phyloP scores from a whole-genome alignment of 2,797 vertebrate genomes.

The Triplophysa bombifrons region DNA sequence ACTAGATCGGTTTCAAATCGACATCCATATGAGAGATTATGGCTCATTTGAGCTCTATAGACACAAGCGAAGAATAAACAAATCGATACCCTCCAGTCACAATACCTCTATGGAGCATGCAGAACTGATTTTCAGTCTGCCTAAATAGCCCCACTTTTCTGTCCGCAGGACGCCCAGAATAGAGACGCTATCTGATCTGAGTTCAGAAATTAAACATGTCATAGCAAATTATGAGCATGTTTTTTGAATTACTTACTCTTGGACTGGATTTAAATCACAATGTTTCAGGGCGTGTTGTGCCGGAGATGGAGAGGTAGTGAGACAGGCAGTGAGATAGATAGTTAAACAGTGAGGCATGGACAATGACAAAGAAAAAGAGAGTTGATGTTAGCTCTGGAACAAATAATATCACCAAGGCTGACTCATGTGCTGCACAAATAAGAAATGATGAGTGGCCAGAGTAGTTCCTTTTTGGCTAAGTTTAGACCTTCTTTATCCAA shows the following conservation, averaged over 20 bases:
- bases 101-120: constrained; percentile 66
- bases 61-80: constrained; percentile 68
- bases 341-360: constrained; percentile 25
- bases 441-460: constrained; percentile 79
- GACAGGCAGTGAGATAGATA: constrained; percentile 26
- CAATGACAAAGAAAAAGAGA: constrained; percentile 48
- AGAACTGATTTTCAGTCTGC: constrained; percentile 65
- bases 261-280: constrained; percentile 39
- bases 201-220: constrained; percentile 85
- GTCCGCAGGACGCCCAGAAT: constrained; percentile 65
- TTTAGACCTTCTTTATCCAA: constrained; percentile 62
- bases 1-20: constrained; percentile 39
- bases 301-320: neutral
- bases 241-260: constrained; percentile 77
- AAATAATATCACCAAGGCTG: constrained; percentile 81
- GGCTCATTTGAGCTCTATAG: constrained; percentile 61
- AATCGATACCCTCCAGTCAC: constrained; percentile 67
- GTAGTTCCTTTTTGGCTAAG: constrained; percentile 77
- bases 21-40: constrained; percentile 52
- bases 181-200: constrained; percentile 81
- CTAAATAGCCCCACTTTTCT: constrained; percentile 65
- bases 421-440: constrained; percentile 80
- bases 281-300: constrained; percentile 39
- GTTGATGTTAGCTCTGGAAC: constrained; percentile 80
- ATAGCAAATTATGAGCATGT: constrained; percentile 83